These are phyloP conservation scores for Drosophila truncata DNA, from an alignment of 1,140 invertebrate genomes.

Conservation along the genomic window DNA sequence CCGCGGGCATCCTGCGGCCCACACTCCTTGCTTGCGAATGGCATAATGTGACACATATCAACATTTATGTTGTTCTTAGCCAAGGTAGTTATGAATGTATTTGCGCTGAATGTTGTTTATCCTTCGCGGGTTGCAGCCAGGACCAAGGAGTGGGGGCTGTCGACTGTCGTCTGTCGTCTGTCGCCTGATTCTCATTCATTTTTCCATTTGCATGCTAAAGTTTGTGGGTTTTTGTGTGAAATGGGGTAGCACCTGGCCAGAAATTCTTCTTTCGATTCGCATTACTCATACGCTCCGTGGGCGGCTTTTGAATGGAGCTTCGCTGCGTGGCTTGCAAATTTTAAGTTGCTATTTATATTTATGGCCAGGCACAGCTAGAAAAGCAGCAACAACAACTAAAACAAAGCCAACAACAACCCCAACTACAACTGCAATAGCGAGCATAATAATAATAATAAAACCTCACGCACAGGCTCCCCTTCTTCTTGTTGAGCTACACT, in stretches of 20 bases:
- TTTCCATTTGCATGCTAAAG: slow-evolving; percentile 34
- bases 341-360: slow-evolving; percentile 75
- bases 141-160: not conserved
- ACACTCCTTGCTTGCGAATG: slow-evolving; percentile 5
- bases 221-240: slow-evolving; percentile 3
- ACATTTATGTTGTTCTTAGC: slow-evolving; percentile 68
- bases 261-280: slow-evolving; percentile 20
- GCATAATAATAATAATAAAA: slow-evolving; percentile 57
- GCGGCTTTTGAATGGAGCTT: slow-evolving; percentile 9
- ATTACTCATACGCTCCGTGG: slow-evolving; percentile 75
- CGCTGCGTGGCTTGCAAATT: slow-evolving; percentile 58
- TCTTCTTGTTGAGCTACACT: slow-evolving; percentile 19
- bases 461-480: slow-evolving; percentile 41
- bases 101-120: slow-evolving; percentile 32
- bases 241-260: slow-evolving; percentile 26
- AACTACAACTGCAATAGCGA: slow-evolving; percentile 32
- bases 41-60: slow-evolving; percentile 78
- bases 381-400: slow-evolving; percentile 7
- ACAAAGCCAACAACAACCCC: slow-evolving; percentile 7
- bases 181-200: slow-evolving; percentile 39
- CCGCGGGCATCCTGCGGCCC: slow-evolving; percentile 34
- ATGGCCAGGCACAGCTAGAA: slow-evolving; percentile 52
- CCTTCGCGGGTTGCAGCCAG: slow-evolving; percentile 19
- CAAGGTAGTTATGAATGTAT: slow-evolving; percentile 48
- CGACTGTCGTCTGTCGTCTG: not conserved